These are phyloP conservation scores for Ellobius talpinus DNA, from an alignment of 2,113 vertebrate species.

Conservation along the genomic window DNA sequence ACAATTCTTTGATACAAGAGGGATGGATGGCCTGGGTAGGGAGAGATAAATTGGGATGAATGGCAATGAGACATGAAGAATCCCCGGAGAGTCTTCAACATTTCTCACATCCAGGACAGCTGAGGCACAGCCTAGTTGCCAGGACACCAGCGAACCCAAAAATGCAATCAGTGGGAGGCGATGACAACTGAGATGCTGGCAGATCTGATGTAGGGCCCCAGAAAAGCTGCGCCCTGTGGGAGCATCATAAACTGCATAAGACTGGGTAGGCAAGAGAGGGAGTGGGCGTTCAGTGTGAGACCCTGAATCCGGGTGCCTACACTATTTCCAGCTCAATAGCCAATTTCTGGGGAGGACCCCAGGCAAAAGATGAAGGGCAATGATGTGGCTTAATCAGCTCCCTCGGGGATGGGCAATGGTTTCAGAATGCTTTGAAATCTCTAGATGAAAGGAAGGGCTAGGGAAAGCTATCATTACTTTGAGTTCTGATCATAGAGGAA, in stretches of 20 bases:
- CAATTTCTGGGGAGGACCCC: constrained; percentile 38
- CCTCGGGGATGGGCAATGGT: constrained; percentile 21
- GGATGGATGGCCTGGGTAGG: neutral
- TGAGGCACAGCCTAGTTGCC: constrained; percentile 50
- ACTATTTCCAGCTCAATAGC: constrained; percentile 37
- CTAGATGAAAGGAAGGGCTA: constrained; percentile 72
- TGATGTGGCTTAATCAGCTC: constrained; percentile 55
- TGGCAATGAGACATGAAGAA: constrained; percentile 37
- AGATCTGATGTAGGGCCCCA: constrained; percentile 12
- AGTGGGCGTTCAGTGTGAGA: constrained; percentile 1
- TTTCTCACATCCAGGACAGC: constrained; percentile 10
- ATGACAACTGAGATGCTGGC: constrained; percentile 38
- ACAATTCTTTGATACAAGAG: neutral
- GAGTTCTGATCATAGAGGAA: constrained; percentile 40
- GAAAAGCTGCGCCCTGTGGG: neutral
- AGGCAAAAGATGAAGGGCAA: constrained; percentile 58
- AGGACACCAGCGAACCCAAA: constrained; percentile 58
- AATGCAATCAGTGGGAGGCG: constrained; percentile 62
- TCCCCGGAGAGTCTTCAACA: constrained; percentile 36
- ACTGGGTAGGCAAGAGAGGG: neutral
- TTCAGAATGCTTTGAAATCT: constrained; percentile 68
- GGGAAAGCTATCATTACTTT: constrained; percentile 69
- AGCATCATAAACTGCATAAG: neutral
- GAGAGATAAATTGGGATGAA: neutral
- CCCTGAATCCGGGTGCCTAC: constrained; percentile 16